These are phyloP conservation scores for Nowickia ferox DNA, from an alignment of 2,888 invertebrate genomes.

Conservation along the genomic window DNA sequence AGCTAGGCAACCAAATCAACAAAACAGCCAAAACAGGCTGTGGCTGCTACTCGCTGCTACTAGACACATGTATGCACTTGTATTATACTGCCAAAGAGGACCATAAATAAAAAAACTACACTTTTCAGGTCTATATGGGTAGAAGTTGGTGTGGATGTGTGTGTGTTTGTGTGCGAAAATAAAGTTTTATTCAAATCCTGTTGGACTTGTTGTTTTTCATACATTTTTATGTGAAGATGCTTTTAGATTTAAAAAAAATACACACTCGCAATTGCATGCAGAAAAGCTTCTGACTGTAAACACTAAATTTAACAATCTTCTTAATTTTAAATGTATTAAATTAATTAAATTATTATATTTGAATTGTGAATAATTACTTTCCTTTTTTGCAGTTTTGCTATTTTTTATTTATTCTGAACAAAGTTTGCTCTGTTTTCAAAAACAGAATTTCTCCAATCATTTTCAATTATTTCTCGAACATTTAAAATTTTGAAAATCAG, in stretches of 20 bases:
- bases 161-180: constrained; percentile 23
- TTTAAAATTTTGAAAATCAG: no score
- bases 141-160: background rate
- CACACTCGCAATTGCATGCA: background rate
- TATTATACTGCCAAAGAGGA: constrained; percentile 18
- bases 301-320: background rate
- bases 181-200: constrained; percentile 50
- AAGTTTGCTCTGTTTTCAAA: no score
- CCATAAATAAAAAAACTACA: constrained; percentile 16
- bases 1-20: background rate
- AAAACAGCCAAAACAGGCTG: constrained; percentile 34
- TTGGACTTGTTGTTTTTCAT: constrained; percentile 36
- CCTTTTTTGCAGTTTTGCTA: background rate
- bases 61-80: background rate
- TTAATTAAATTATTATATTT: constrained; percentile 37
- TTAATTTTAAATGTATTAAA: constrained; percentile 1
- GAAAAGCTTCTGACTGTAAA: background rate
- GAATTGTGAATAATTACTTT: no score
- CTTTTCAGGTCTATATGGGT: background rate
- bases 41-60: background rate
- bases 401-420: background rate
- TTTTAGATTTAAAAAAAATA: background rate
- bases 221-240: constrained; percentile 17
- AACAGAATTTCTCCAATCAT: no score
- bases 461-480: no score